Evolutionary conservation across 2,888 invertebrate genomes (phyloP), one percentile per base, ranked within the genome.

Genomic region (Chouioia cunea): DNA sequence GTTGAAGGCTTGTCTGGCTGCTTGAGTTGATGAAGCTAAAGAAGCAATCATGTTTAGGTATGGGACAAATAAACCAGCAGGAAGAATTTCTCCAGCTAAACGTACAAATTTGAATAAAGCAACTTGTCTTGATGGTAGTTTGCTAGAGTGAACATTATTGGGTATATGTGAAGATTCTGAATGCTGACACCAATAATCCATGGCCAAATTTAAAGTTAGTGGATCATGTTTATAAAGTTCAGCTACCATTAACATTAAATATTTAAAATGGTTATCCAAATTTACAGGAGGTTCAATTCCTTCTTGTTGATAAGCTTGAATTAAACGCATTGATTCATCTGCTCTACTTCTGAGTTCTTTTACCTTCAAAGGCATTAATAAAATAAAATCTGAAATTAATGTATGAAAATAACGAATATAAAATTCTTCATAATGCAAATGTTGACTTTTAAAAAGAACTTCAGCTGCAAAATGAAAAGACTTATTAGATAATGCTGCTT

Each of bases 51-150:
- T 95, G 77, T 91, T 92, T 74, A 97, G 88, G 86, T 96, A 97
- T 0, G 94, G 93, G 2, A 94, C 93, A 84, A 96, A 94, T 64
- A 97, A 87, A 20, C 93, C 91, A 6, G 94, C 91, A 10, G 95
- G 93, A 73, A 97, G 88, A 81, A 94, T 89, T 85, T 96, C 96
- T 56, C 97, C 96, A 53, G 96, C 93, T 74, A 94, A 88, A 0
- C 95, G 90, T 46, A 97, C 92, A 86, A 98, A 97, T 87, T 97
- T 97, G 87, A 93, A 95, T 48, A 98, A 87, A 0, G 93, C 92
- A 6, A 94, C 93, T 65, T 94, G 91, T 65, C 93, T 89, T 0
- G 92, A 90, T 4, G 89, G 88, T 16, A 89, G 81, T 47, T 81
- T 77, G 74, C 76, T 81, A 0, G 79, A 76, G 50, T 83, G 81